Percentiles rank a stretch among this genome's conserved stretches.
Evolutionary conservation across 1,140 invertebrate species (phyloP).

Genomic region (Pseudoatta argentina): DNA sequence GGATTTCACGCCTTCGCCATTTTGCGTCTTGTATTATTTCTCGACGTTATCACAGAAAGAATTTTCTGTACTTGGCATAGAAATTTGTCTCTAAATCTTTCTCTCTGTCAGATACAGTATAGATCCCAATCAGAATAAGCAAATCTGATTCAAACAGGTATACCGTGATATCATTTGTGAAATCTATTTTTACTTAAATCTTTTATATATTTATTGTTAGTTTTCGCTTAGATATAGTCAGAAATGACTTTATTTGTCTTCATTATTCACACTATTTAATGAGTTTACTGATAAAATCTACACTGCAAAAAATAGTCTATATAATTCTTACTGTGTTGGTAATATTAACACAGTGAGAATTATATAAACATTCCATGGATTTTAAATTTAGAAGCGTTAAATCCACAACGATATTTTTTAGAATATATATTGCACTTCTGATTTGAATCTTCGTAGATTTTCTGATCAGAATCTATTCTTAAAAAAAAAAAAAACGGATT

Average conservation of each 20-base stretch:
- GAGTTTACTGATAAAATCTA: too few relatives aligned
- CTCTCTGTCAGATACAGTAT: too few relatives aligned
- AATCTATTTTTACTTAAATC: background rate
- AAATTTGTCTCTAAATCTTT: background rate
- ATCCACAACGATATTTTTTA: too few relatives aligned
- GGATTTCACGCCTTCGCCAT: background rate
- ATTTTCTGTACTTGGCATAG: background rate
- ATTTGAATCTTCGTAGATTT: background rate
- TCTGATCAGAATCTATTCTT: background rate
- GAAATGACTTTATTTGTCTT: too few relatives aligned
- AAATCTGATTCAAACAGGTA: conserved; percentile 2
- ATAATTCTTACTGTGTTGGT: too few relatives aligned
- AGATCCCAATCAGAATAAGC: background rate
- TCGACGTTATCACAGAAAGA: background rate
- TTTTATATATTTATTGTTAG: too few relatives aligned
- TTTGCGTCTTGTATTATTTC: background rate
- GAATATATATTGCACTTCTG: background rate
- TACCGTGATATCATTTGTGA: background rate
- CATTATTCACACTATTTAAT: too few relatives aligned
- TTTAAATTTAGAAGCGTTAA: too few relatives aligned
- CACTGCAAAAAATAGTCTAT: too few relatives aligned
- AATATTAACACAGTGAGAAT: too few relatives aligned
- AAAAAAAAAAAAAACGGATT: background rate
- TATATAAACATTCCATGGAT: too few relatives aligned
- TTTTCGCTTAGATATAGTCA: too few relatives aligned